phyloP scores from a whole-genome alignment of 2,797 vertebrate genomes.

The Anabas testudineus region DNA sequence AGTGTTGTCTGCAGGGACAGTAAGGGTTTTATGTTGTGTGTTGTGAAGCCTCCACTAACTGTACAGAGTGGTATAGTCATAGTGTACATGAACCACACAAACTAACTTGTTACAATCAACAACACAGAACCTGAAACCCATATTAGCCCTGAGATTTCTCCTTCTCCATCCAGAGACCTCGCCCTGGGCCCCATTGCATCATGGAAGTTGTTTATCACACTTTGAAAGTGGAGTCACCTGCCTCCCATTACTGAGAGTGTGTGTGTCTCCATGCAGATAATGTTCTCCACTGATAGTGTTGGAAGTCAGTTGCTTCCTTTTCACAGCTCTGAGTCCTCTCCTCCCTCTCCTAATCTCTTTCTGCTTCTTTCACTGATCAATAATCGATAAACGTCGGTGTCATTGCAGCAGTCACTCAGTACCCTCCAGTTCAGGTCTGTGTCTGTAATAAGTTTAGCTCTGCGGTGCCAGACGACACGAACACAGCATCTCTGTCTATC shows the following conservation, averaged over 20 bases:
- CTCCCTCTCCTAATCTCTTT: background rate
- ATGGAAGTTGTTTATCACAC: conserved; percentile 53
- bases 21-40: too few species aligned
- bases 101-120: too few species aligned
- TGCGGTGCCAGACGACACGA: conserved; percentile 26
- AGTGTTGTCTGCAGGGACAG: too few species aligned
- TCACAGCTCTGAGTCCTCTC: background rate
- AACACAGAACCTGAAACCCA: too few species aligned
- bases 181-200: conserved; percentile 27
- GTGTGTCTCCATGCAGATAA: background rate
- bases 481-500: background rate
- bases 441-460: conserved; percentile 18
- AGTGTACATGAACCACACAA: too few species aligned
- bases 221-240: conserved; percentile 40
- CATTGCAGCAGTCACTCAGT: background rate
- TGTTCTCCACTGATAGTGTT: background rate
- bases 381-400: conserved; percentile 22
- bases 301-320: background rate
- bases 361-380: background rate
- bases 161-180: conserved; percentile 14
- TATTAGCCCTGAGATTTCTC: too few species aligned
- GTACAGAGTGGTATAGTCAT: too few species aligned
- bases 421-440: too few species aligned
- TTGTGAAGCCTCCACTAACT: too few species aligned
- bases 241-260: background rate